Evolutionary conservation across 2,888 invertebrate species (phyloP).

Genomic region (Argynnis bischoffii): DNA sequence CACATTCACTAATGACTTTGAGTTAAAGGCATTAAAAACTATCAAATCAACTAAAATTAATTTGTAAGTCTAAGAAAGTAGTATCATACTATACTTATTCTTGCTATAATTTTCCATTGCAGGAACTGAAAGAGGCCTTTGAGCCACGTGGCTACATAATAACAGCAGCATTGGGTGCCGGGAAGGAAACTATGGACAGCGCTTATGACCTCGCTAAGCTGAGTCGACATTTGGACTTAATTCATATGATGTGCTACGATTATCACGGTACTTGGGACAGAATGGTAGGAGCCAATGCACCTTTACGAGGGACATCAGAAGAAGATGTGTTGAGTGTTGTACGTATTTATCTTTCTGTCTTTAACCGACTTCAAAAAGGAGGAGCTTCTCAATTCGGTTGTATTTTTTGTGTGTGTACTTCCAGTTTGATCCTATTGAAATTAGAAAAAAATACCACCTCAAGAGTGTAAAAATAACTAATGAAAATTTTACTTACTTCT

Average conservation of each 20-base stretch:
- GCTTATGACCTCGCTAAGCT: slow-evolving; percentile 90
- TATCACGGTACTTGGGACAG: slow-evolving; percentile 93
- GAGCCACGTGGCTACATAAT: slow-evolving; percentile 85
- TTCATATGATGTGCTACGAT: slow-evolving; percentile 95
- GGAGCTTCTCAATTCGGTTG: too few species aligned
- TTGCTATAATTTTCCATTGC: slow-evolving; percentile 30
- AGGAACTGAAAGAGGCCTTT: slow-evolving; percentile 89
- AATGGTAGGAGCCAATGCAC: slow-evolving; percentile 89
- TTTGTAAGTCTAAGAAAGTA: too few species aligned
- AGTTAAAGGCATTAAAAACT: too few species aligned
- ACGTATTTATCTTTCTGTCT: slow-evolving; percentile 50
- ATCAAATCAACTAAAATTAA: too few species aligned
- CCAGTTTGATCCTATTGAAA: too few species aligned
- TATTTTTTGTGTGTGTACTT: background rate
- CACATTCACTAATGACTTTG: too few species aligned
- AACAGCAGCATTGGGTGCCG: slow-evolving; percentile 92
- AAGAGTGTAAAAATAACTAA: too few species aligned
- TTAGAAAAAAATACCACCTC: too few species aligned
- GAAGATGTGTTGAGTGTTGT: slow-evolving; percentile 87
- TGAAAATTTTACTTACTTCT: too few species aligned
- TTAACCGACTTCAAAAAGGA: too few species aligned
- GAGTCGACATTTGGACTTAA: slow-evolving; percentile 85
- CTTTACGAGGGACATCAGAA: slow-evolving; percentile 79
- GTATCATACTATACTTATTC: too few species aligned
- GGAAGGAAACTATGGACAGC: slow-evolving; percentile 87